Conservation (phyloP, 2,888 invertebrate species). For the Sthenelais limicola region DNA sequence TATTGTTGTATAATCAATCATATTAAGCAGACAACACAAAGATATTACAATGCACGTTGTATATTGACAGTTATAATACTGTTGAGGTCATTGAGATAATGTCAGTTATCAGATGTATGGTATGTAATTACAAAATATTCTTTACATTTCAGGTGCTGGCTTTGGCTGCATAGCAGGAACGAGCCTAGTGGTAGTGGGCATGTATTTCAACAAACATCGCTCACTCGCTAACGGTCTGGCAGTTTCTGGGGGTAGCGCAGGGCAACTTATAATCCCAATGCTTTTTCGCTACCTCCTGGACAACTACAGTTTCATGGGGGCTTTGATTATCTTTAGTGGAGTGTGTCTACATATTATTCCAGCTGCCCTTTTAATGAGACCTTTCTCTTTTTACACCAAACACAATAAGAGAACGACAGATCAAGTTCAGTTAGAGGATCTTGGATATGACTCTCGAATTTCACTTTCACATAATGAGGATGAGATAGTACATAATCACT, state of each 20-base stretch:
- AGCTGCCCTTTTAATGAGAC: slow-evolving; percentile 27
- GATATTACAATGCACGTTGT: too few species aligned
- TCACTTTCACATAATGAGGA: too few species aligned
- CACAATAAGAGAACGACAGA: too few species aligned
- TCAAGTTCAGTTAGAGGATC: too few species aligned
- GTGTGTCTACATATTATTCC: slow-evolving; percentile 22
- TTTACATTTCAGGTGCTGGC: slow-evolving; percentile 42
- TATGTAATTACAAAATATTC: too few species aligned
- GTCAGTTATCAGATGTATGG: too few species aligned
- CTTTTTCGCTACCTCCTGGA: slow-evolving; percentile 37
- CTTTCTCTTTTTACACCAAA: slow-evolving; percentile 28
- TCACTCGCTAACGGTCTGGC: slow-evolving; percentile 46
- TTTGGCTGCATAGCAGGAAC: slow-evolving; percentile 44
- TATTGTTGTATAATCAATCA: too few species aligned
- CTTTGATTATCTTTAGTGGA: slow-evolving; percentile 13
- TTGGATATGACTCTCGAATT: too few species aligned
- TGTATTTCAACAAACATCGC: slow-evolving; percentile 40
- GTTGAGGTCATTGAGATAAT: too few species aligned
- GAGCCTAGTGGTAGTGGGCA: slow-evolving; percentile 37
- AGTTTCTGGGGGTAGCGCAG: slow-evolving; percentile 46
- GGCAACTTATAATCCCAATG: slow-evolving; percentile 46
- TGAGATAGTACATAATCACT: too few species aligned
- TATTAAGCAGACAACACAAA: too few species aligned
- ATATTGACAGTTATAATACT: too few species aligned
- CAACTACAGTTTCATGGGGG: slow-evolving; percentile 39